Percentiles rank a stretch among this genome's conserved stretches.
Conservation (phyloP, 2,888 invertebrate species). For the Cynaeus angustus region DNA sequence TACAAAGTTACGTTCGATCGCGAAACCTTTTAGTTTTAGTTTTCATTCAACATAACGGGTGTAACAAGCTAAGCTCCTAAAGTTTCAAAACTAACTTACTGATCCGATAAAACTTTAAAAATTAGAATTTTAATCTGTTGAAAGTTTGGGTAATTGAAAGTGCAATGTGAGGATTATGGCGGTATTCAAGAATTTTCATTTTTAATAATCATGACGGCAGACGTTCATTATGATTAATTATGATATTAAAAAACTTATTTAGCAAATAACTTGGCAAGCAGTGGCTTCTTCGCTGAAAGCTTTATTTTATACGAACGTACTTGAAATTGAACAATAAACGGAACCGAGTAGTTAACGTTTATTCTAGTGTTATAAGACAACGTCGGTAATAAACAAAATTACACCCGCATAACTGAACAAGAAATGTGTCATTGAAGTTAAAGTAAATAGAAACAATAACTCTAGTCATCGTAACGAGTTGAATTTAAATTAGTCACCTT, state of each 20-base stretch:
- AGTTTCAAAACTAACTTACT: background rate
- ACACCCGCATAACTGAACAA: slow-evolving; percentile 22
- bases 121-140: background rate
- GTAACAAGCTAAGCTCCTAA: slow-evolving; percentile 1
- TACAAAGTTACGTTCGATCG: slow-evolving; percentile 2
- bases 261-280: too few relatives aligned
- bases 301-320: too few relatives aligned
- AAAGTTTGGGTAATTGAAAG: background rate
- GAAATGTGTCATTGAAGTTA: slow-evolving; percentile 9
- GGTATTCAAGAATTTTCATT: background rate
- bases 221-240: background rate
- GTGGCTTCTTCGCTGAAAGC: too few relatives aligned
- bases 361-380: background rate
- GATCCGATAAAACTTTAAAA: slow-evolving; percentile 2
- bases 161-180: background rate
- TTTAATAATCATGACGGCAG: background rate
- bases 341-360: background rate
- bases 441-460: slow-evolving; percentile 5
- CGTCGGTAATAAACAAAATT: slow-evolving; percentile 24
- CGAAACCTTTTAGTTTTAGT: background rate
- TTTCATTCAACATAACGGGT: slow-evolving; percentile 2
- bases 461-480: background rate
- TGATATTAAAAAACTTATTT: background rate
- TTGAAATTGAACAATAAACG: background rate
- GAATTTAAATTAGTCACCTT: background rate